These are phyloP conservation scores for Potamarius usumacintae DNA, from an alignment of 2,113 vertebrate species.

Conservation along the genomic window DNA sequence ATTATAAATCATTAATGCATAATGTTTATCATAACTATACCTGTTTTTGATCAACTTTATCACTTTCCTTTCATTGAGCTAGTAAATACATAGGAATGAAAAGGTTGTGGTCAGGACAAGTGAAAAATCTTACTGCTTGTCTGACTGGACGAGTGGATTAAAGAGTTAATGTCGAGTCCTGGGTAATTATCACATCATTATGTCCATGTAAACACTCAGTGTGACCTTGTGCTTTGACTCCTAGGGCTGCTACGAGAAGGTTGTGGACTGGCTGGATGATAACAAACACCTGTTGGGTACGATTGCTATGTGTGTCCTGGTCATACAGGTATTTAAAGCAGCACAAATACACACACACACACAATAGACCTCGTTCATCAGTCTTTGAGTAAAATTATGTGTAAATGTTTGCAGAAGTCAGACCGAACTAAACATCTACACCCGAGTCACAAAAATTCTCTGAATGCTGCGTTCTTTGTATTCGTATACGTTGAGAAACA, in stretches of 20 bases:
- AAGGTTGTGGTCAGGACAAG: too few relatives aligned
- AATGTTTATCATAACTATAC: too few relatives aligned
- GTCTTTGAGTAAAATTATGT: neutral
- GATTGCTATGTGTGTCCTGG: constrained; percentile 88
- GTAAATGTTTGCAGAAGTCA: neutral
- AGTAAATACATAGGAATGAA: too few relatives aligned
- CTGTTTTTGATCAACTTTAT: too few relatives aligned
- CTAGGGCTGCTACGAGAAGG: constrained; percentile 92
- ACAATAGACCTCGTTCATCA: neutral
- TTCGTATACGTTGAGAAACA: neutral
- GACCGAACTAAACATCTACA: neutral
- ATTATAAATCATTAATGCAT: too few relatives aligned
- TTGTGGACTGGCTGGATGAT: constrained; percentile 90
- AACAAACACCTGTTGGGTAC: constrained; percentile 93
- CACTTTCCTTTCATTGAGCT: too few relatives aligned
- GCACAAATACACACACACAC: neutral
- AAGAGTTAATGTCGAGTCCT: too few relatives aligned
- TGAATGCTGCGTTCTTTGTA: neutral
- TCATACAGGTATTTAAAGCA: constrained; percentile 82
- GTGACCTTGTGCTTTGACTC: neutral
- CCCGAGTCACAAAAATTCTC: too few relatives aligned
- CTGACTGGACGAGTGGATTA: too few relatives aligned
- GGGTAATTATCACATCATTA: too few relatives aligned
- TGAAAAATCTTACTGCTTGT: too few relatives aligned
- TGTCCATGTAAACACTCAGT: neutral